Conservation (phyloP, 1,140 invertebrate genomes). For the Teleopsis dalmanni region DNA sequence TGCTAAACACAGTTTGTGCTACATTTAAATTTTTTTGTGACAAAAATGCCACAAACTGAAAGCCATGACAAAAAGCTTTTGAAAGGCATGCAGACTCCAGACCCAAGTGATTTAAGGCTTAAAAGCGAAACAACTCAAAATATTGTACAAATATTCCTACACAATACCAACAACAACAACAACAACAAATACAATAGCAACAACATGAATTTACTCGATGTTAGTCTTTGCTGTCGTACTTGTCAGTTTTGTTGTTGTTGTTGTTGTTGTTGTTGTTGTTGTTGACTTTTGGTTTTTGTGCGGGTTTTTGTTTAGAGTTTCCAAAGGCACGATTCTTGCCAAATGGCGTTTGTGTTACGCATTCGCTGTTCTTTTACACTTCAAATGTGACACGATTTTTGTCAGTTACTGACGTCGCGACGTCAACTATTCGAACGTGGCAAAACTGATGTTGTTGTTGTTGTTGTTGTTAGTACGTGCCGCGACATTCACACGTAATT, state of each 20-base stretch:
- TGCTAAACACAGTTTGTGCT: too few relatives aligned
- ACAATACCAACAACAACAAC: too few relatives aligned
- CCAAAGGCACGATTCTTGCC: neutral
- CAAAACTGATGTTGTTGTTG: conserved; percentile 6
- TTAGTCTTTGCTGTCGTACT: too few relatives aligned
- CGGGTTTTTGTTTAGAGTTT: too few relatives aligned
- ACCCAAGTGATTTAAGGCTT: conserved; percentile 11
- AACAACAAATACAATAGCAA: too few relatives aligned
- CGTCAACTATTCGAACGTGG: conserved; percentile 12
- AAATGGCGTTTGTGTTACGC: neutral
- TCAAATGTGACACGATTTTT: conserved; percentile 3
- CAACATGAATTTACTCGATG: too few relatives aligned
- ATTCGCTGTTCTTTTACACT: neutral
- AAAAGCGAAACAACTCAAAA: conserved; percentile 5
- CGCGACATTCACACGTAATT: conserved; percentile 9
- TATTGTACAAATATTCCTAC: too few relatives aligned
- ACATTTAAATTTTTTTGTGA: too few relatives aligned
- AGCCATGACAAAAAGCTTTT: conserved; percentile 6
- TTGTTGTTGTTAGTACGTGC: neutral
- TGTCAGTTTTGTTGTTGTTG: too few relatives aligned
- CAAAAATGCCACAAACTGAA: conserved; percentile 5
- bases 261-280: too few relatives aligned
- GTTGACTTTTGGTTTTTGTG: too few relatives aligned
- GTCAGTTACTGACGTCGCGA: conserved; percentile 3
- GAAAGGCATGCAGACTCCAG: neutral